Base-by-base conservation (phyloP, 2,888 invertebrate species). In the Cordilura impudica region DNA sequence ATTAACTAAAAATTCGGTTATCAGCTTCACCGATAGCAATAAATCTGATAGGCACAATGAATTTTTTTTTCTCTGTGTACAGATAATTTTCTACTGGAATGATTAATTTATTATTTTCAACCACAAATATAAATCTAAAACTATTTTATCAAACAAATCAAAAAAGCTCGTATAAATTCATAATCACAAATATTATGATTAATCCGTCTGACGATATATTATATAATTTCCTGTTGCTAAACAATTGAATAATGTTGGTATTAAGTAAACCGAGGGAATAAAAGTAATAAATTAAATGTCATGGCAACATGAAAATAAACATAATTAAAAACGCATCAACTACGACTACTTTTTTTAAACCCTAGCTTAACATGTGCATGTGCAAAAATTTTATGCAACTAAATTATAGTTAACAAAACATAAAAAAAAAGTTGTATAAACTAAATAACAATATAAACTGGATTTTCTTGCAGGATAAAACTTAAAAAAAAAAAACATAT, bases 271-370 rank as follows among this genome's bases (percentile, higher is more conserved):
- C 12, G 2, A 35, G 12, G n/a, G 4, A n/a, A 39, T 39, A n/a
- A 39, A 43, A 14, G n/a, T 12, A 58, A 21, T 19, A 58, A 23
- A 60, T 18, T 10, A 45, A 45, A 61, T 66, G 56, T 58, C 31
- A 58, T 66, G 65, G 54, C 39, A 35, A 69, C 35, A 35, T 58
- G 61, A 43, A 51, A 72, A 70, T 65, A 49, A 61, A 45, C 29
- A 74, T 69, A 70, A 78, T 74, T 74, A 71, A 67, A 79, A 78
- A 77, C 66, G 66, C 72, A 77, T 66, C 72, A 72, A 72, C 35
- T 39, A 39, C n/a, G n/a, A 39, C 35, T 4, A 39, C 35, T 2
- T 35, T 2, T 35, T n/a, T n/a, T 39, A 39, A 39, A 31, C n/a
- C n/a, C n/a, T n/a, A n/a, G n/a, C n/a, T n/a, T n/a, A n/a, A 31